Percentiles rank a stretch among this genome's conserved stretches.
phyloP scores from a whole-genome alignment of 2,888 invertebrate species.

The Cyclophora punctaria region DNA sequence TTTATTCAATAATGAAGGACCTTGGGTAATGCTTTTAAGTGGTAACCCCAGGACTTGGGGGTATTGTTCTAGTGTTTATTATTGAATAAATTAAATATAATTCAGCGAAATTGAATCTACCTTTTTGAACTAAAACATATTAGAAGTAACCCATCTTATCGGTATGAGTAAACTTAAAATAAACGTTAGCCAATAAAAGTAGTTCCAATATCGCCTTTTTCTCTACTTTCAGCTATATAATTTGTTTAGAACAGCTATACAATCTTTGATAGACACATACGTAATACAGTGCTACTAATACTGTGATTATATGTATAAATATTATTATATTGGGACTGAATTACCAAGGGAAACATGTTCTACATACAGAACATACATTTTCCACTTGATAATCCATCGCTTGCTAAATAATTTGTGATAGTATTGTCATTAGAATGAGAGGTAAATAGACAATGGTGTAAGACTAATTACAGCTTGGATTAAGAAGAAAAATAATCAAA shows the following conservation, averaged over 20 bases:
- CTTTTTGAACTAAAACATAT: too few species aligned
- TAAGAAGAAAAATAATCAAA: not conserved
- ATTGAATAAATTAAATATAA: too few species aligned
- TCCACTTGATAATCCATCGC: not conserved
- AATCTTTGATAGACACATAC: slow-evolving; percentile 41
- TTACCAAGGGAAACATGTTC: too few species aligned
- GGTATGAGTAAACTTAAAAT: too few species aligned
- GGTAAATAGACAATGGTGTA: slow-evolving; percentile 26
- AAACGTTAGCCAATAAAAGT: too few species aligned
- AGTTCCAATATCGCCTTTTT: too few species aligned
- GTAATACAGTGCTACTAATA: slow-evolving; percentile 30
- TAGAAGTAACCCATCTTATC: too few species aligned
- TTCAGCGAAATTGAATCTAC: too few species aligned
- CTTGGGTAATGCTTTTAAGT: too few species aligned
- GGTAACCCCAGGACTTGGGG: too few species aligned
- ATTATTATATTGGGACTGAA: not conserved
- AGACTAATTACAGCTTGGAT: not conserved
- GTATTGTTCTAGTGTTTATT: too few species aligned
- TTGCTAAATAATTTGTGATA: slow-evolving; percentile 23
- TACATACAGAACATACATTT: not conserved
- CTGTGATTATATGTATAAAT: slow-evolving; percentile 16
- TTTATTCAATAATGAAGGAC: slow-evolving; percentile 12
- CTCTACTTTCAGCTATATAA: slow-evolving; percentile 21
- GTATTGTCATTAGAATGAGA: slow-evolving; percentile 59
- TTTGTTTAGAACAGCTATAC: slow-evolving; percentile 38